Percentiles rank a stretch among this genome's conserved stretches.
Evolutionary conservation across 2,888 invertebrate species (phyloP).

Genomic region (Malthinus flaveolus): DNA sequence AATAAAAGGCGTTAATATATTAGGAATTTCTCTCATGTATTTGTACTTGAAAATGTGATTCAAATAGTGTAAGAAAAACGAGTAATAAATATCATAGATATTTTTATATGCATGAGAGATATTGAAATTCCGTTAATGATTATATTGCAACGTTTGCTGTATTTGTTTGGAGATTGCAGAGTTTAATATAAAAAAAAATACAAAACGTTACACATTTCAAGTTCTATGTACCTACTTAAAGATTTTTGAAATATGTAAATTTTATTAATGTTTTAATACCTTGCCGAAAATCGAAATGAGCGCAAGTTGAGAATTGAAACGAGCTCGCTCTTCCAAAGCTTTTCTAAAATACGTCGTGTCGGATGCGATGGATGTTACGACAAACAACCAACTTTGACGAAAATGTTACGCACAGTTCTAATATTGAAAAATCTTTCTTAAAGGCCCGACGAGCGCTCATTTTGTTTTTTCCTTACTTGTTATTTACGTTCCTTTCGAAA

Average conservation of each 20-base stretch:
- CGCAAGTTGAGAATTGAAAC: no score
- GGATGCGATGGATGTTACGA: no score
- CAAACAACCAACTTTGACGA: conserved; percentile 8
- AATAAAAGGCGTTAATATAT: conserved; percentile 36
- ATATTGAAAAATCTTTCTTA: conserved; percentile 15
- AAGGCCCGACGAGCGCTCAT: no score
- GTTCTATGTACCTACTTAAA: conserved; percentile 3
- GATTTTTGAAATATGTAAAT: not conserved
- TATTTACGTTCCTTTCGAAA: no score
- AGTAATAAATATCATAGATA: conserved; percentile 52
- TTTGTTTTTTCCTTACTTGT: no score
- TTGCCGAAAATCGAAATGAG: no score
- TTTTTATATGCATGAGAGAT: conserved; percentile 52
- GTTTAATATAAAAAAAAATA: no score
- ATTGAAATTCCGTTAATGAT: conserved; percentile 35
- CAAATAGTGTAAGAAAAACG: conserved; percentile 50
- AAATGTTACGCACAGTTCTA: not conserved
- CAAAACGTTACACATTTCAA: no score
- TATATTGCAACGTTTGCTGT: conserved; percentile 35
- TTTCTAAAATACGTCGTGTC: no score
- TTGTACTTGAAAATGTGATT: conserved; percentile 55
- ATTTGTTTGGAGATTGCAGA: conserved; percentile 8
- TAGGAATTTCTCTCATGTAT: conserved; percentile 47
- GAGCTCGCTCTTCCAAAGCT: no score
- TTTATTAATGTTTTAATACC: no score